Conservation (phyloP, 2,797 vertebrate species). For the Loris lydekkerianus region DNA sequence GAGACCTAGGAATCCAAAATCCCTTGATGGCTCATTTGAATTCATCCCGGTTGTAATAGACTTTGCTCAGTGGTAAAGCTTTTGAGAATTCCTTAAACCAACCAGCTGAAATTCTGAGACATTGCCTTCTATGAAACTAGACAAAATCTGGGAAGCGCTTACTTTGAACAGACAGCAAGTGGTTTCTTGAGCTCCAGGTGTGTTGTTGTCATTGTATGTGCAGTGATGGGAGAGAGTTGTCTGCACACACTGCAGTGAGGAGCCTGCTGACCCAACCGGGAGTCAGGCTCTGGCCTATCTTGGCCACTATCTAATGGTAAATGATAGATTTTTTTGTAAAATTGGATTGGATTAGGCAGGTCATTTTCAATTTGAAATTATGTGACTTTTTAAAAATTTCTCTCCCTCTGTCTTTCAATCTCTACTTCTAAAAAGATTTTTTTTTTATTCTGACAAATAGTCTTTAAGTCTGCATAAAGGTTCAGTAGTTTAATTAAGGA, state of each 20-base stretch:
- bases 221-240: neutral
- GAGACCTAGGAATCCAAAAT: constrained; percentile 52
- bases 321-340: neutral
- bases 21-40: constrained; percentile 68
- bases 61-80: constrained; percentile 68
- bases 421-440: neutral
- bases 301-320: neutral
- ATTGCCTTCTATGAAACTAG: constrained; percentile 24
- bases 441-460: neutral
- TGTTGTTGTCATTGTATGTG: neutral
- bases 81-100: constrained; percentile 57
- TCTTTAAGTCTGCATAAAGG: constrained; percentile 5
- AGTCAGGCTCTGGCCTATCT: neutral
- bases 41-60: constrained; percentile 60
- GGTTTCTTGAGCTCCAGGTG: neutral
- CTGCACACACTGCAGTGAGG: no score
- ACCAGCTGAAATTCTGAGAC: neutral
- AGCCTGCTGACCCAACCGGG: rapidly evolving
- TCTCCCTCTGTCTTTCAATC: neutral
- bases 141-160: constrained; percentile 24
- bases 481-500: neutral
- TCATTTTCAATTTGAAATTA: constrained; percentile 46
- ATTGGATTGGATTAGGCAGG: neutral
- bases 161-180: constrained; percentile 25
- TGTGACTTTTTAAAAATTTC: neutral